Base-by-base conservation (phyloP, 2,888 invertebrate genomes). In the Diarsia mendica region DNA sequence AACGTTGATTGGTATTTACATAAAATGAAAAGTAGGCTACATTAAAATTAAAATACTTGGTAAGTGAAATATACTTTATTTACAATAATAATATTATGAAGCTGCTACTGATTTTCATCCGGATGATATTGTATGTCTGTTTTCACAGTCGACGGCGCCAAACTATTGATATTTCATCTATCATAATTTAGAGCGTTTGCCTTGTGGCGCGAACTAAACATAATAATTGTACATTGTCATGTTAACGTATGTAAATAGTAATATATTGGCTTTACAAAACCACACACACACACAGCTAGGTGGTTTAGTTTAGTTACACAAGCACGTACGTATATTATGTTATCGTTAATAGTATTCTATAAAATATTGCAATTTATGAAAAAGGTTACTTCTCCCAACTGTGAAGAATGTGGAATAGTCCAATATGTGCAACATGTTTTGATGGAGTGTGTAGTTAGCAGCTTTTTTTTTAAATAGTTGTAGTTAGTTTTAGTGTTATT, bases 1-100 rank as follows among this genome's bases (percentile, higher is more conserved):
- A 84, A 64, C 66, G 72, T 72, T 85, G 80, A 85, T 85, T 85
- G 64, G 67, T 67, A 77, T 84, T 84, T 79, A 79, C 83, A 85
- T 85, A 79, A 75, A 70, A 75, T 84, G 66, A 66, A 79, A 79
- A 73, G 70, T 55, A 53, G 82, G 65, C 46, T 61, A 58, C 65
- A 85, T 85, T 73, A 63, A 82, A 74, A 76, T 78, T 28, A 28
- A 79, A 76, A 75, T 69, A 49, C 58, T 77, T 58, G 33, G 39
- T 51, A 60, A 66, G 55, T 70, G 49, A 60, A 77, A 64, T 74
- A 48, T 63, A 63, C n/a, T 70, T 66, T 68, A 49, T 66, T 71
- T 65, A 51, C 8, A 68, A 72, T 60, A 48, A 39, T 51, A 79
- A 72, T 46, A 77, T 39, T 39, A 64, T 33, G 18, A 23, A 80